phyloP scores from a whole-genome alignment of 2,113 vertebrate species.

The Eurystomus gularis region DNA sequence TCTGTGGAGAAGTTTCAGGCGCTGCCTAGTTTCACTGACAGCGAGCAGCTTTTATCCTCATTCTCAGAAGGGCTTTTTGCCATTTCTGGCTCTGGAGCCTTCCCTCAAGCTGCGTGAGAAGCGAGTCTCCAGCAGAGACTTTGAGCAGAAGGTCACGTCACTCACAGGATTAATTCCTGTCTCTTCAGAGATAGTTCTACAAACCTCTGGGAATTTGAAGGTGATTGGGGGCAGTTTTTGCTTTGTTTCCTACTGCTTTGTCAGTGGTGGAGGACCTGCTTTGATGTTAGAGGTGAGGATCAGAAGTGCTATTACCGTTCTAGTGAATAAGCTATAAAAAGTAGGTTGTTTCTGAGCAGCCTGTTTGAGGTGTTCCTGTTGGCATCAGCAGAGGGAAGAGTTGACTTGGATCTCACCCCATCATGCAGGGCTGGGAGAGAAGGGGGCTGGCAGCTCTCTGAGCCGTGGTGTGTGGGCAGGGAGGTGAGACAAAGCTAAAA shows the following conservation, averaged over 20 bases:
- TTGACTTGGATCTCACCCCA: neutral
- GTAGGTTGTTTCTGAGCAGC: neutral
- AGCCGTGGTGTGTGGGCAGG: neutral
- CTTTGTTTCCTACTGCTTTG: neutral
- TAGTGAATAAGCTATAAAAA: neutral
- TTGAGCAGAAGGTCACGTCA: neutral
- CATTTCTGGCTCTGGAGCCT: neutral
- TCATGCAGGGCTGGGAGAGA: neutral
- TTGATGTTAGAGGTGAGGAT: neutral
- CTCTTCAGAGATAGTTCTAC: neutral
- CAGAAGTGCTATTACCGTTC: neutral
- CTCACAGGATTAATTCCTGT: constrained; percentile 7
- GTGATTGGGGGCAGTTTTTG: neutral
- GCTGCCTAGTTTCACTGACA: neutral
- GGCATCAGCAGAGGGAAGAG: neutral
- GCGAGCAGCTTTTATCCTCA: neutral
- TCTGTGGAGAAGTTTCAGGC: neutral
- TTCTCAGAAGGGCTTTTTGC: constrained; percentile 12
- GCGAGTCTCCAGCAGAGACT: neutral
- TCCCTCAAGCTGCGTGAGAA: neutral
- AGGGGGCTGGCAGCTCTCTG: neutral
- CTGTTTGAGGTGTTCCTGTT: neutral
- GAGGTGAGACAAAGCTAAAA: neutral
- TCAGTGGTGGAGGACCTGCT: neutral
- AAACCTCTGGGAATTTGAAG: neutral